Evolutionary conservation across 2,113 vertebrate genomes (phyloP), one percentile per base, ranked within the genome.

Genomic region (Ranitomeya variabilis): DNA sequence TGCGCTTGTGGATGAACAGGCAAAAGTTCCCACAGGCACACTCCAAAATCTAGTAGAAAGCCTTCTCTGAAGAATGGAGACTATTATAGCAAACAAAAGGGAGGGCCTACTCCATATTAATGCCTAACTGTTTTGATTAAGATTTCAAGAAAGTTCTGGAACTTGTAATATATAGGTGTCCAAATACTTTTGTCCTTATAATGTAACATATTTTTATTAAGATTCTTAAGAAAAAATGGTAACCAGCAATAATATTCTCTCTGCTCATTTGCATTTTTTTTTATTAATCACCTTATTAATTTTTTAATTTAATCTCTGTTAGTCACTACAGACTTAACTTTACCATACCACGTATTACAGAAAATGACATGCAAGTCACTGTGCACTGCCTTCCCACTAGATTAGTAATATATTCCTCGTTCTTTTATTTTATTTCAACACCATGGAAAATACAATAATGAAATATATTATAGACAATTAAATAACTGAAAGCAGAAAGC

Each of bases 381-480:
- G 23, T 31, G 55, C 12, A 6, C 55, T 59, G n/a, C 78, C 55
- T 80, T 3, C 31, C 51, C 64, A 62, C 59, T 45, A 62, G 57
- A 64, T 82, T 45, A 62, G 26, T 83, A 15, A 23, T n/a, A 51
- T 67, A 12, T 37, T 13, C 31, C 37, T 9, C 9, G 21, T 69
- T 6, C 7, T 80, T 71, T 71, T 73, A 21, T 45, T 57, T 55
- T 14, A 71, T 84, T 71, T 55, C 45, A 69, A 64, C 10, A 67
- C n/a, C 60, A 83, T n/a, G 37, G 13, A 54, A 69, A 71, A 57
- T 37, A 52, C 6, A 1, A 18, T 83, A 45, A 83, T 66, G 37
- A 82, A 82, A 82, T 64, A 82, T 51, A 74, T 83, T 67, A 26
- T 73, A 73, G 66, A 73, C 21, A 73, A 84, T 84, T 71, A 57